Percentiles rank a stretch among this genome's conserved stretches.
Evolutionary conservation across 2,113 vertebrate genomes (phyloP).

Genomic region (Sebastes fasciatus): DNA sequence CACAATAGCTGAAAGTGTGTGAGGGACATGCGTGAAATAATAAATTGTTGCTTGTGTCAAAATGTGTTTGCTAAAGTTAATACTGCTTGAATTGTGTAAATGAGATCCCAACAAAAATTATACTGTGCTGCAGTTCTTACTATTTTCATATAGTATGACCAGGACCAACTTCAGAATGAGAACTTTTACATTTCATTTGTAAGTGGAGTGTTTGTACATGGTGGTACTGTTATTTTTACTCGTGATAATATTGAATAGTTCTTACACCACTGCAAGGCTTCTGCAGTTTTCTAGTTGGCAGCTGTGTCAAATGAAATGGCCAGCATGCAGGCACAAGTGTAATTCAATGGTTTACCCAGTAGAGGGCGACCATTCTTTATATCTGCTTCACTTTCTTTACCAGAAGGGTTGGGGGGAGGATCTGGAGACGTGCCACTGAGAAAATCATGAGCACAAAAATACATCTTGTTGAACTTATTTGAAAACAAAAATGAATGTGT

Average conservation of each 20-base stretch:
- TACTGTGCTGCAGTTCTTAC: background rate
- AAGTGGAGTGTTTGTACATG: background rate
- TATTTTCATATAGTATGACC: background rate
- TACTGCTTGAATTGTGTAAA: background rate
- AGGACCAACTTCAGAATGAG: background rate
- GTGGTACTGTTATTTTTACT: background rate
- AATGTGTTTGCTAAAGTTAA: background rate
- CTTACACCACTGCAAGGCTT: background rate
- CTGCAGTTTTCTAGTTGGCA: background rate
- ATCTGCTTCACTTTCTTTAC: background rate
- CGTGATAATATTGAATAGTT: background rate
- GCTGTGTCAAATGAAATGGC: background rate
- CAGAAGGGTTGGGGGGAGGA: background rate
- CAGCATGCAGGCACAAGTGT: background rate
- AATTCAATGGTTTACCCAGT: conserved; percentile 17
- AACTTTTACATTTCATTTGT: background rate
- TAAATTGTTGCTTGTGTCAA: background rate
- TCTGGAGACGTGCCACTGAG: background rate
- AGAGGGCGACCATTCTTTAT: conserved; percentile 28
- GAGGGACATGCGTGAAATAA: background rate
- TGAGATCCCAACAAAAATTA: background rate
- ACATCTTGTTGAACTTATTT: background rate
- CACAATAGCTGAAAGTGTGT: background rate
- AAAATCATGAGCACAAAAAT: background rate
- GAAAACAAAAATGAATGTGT: background rate